A percentile compares a stretch with the other conserved stretches of the same genome.
Conservation (phyloP, 2,113 vertebrate species). For the Felis catus region DNA sequence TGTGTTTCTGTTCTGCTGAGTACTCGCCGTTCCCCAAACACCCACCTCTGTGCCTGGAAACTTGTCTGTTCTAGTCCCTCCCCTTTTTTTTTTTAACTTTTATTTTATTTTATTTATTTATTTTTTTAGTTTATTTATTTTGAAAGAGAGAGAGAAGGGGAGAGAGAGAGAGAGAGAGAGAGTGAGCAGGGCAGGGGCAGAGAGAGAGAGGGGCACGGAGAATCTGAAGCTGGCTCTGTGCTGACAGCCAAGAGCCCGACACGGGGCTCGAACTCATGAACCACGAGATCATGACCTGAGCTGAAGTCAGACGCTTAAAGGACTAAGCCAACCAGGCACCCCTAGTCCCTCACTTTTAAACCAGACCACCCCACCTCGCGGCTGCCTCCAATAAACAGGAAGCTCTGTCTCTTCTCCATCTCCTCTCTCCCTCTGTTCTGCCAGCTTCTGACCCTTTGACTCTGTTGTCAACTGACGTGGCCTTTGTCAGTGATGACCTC, state of each 20-base stretch:
- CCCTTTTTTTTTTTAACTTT: background rate
- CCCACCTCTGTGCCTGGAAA: background rate
- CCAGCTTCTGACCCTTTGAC: background rate
- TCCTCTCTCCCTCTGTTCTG: background rate
- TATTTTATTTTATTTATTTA: too few relatives aligned
- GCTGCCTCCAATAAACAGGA: background rate
- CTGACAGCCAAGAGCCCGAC: too few relatives aligned
- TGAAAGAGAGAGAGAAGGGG: too few relatives aligned
- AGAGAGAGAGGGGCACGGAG: too few relatives aligned
- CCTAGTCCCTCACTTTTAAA: background rate
- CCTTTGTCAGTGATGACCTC: background rate
- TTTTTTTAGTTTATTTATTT: too few relatives aligned
- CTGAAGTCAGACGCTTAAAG: too few relatives aligned
- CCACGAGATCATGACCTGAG: too few relatives aligned
- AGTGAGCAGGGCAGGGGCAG: too few relatives aligned
- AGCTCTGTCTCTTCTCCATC: background rate
- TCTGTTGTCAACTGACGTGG: background rate
- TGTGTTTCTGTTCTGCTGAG: background rate
- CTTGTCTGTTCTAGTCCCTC: background rate
- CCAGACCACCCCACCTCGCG: background rate
- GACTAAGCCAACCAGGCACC: too few relatives aligned
- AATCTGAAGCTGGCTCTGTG: too few relatives aligned
- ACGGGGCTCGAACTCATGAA: too few relatives aligned
- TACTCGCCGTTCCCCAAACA: background rate
- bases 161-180: too few relatives aligned